Percentiles rank a stretch among this genome's conserved stretches.
Evolutionary conservation across 1,140 invertebrate species (phyloP).

Genomic region (Acromyrmex charruanus): DNA sequence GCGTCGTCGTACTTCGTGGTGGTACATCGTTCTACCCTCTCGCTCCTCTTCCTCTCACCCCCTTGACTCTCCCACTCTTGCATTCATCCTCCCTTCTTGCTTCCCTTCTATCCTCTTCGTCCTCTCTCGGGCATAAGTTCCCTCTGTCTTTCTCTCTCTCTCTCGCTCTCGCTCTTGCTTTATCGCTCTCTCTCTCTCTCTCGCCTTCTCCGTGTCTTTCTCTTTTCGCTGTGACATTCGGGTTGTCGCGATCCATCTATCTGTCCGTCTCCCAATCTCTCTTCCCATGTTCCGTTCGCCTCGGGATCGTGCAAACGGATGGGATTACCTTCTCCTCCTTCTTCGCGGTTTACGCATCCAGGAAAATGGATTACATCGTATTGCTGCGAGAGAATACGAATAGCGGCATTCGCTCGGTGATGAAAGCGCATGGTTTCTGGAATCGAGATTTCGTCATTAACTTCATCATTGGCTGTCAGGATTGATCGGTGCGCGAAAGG

Average conservation of each 20-base stretch:
- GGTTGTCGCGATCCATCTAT: constrained; percentile 74
- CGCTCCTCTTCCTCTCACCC: neutral
- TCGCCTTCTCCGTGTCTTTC: neutral
- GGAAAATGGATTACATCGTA: constrained; percentile 67
- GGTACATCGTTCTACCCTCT: constrained; percentile 84
- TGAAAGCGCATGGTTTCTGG: neutral
- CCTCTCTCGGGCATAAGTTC: constrained; percentile 24
- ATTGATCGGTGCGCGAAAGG: neutral
- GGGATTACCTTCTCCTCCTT: constrained; percentile 76
- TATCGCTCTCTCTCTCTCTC: neutral
- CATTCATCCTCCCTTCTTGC: constrained; percentile 36
- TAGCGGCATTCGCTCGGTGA: neutral
- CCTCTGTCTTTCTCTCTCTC: constrained; percentile 3
- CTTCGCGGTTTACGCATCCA: constrained; percentile 52
- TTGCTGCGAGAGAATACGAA: constrained; percentile 28
- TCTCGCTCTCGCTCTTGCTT: constrained; percentile 57
- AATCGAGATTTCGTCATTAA: constrained; percentile 47
- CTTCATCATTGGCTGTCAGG: constrained; percentile 30
- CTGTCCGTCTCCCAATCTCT: constrained; percentile 73
- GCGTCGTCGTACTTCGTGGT: constrained; percentile 85
- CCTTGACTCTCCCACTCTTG: neutral
- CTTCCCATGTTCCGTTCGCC: constrained; percentile 77
- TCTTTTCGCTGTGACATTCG: constrained; percentile 39
- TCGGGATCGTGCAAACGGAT: constrained; percentile 80
- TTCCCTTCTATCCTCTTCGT: constrained; percentile 67